Conservation (phyloP, 2,888 invertebrate species). For the Conus canariensis region DNA sequence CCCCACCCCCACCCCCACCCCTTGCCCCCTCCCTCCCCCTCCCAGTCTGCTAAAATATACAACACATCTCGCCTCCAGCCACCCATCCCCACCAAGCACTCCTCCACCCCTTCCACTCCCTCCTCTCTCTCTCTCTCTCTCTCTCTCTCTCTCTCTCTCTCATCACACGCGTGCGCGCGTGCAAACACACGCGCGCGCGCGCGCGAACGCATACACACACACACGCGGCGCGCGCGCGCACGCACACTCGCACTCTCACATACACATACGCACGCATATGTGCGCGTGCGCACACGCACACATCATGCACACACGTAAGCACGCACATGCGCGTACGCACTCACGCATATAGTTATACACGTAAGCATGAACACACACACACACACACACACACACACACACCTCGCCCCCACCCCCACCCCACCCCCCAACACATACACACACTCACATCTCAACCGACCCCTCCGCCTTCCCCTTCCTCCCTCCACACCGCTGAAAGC, state of each 20-base stretch:
- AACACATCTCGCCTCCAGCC: too few relatives aligned
- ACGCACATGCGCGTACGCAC: too few relatives aligned
- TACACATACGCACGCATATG: neutral
- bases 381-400: constrained; percentile 12
- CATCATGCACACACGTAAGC: neutral
- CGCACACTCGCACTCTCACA: neutral
- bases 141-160: neutral
- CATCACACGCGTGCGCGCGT: too few relatives aligned
- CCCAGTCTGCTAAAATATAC: neutral
- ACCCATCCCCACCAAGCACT: too few relatives aligned
- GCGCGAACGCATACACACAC: neutral
- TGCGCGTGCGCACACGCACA: neutral
- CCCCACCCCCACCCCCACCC: neutral
- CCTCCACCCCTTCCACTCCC: too few relatives aligned
- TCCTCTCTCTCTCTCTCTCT: too few relatives aligned
- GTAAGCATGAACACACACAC: neutral
- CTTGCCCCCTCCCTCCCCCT: neutral
- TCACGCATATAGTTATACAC: too few relatives aligned
- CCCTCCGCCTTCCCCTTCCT: neutral
- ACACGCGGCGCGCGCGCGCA: neutral
- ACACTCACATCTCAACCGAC: neutral
- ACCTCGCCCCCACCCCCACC: neutral
- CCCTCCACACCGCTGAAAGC: neutral
- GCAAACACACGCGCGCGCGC: too few relatives aligned
- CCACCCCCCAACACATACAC: neutral